Conservation (phyloP, 2,888 invertebrate species). For the Cheilosia soror region DNA sequence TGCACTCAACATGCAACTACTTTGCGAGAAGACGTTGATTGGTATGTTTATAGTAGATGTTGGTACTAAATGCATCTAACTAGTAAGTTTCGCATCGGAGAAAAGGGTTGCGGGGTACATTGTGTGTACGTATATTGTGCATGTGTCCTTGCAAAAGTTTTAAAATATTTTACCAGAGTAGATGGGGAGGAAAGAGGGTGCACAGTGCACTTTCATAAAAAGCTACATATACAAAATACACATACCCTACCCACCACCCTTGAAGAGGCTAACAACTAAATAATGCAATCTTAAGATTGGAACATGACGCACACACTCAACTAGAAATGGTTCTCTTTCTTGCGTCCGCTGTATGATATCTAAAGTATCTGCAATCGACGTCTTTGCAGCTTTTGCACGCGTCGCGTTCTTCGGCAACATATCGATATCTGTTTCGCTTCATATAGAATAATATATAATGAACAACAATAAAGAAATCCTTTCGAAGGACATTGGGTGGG, state of each 20-base stretch:
- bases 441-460: slow-evolving; percentile 20
- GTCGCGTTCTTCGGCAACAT: slow-evolving; percentile 44
- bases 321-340: slow-evolving; percentile 39
- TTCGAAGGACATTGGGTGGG: slow-evolving; percentile 24
- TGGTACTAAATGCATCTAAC: slow-evolving; percentile 70
- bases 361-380: slow-evolving; percentile 55
- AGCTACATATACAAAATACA: slow-evolving; percentile 1
- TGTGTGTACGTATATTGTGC: slow-evolving; percentile 48
- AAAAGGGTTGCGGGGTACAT: slow-evolving; percentile 36
- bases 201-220: slow-evolving; percentile 33
- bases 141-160: slow-evolving; percentile 70
- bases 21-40: slow-evolving; percentile 71
- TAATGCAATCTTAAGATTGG: slow-evolving; percentile 71
- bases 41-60: slow-evolving; percentile 71
- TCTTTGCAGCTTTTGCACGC: slow-evolving; percentile 45
- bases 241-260: slow-evolving; percentile 8
- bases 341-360: slow-evolving; percentile 25
- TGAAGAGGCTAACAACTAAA: slow-evolving; percentile 66
- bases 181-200: slow-evolving; percentile 30
- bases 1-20: slow-evolving; percentile 65
- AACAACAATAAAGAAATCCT: slow-evolving; percentile 40
- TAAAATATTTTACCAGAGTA: slow-evolving; percentile 62
- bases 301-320: slow-evolving; percentile 64
- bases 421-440: slow-evolving; percentile 63
- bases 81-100: slow-evolving; percentile 47